Conservation (phyloP, 2,888 invertebrate species). For the Trissoscelio sp. region DNA sequence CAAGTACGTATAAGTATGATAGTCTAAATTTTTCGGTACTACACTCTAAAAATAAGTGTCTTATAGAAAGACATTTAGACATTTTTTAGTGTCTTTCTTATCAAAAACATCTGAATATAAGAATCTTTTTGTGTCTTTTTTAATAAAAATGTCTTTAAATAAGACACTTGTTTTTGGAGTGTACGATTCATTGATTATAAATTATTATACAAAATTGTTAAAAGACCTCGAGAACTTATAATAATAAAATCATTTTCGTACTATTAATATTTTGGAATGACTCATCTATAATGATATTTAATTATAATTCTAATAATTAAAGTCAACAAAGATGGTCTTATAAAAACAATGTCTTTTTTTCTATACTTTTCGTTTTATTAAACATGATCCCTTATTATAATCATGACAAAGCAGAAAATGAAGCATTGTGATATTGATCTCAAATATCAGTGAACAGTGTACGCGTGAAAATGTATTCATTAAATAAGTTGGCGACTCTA, state of each 20-base stretch:
- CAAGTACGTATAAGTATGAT: neutral
- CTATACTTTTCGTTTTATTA: neutral
- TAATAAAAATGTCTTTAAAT: no score
- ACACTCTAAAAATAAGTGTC: no score
- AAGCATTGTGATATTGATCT: neutral
- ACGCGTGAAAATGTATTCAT: slow-evolving; percentile 10
- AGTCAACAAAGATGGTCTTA: no score
- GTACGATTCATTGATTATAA: neutral
- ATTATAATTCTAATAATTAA: no score
- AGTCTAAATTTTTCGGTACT: neutral
- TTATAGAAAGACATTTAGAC: no score
- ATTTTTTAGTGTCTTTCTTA: no score
- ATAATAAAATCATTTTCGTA: slow-evolving; percentile 2
- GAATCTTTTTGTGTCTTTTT: no score
- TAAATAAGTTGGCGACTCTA: slow-evolving; percentile 10
- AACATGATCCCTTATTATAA: neutral
- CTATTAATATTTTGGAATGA: neutral
- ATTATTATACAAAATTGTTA: neutral
- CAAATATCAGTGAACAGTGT: slow-evolving; percentile 5
- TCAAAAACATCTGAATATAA: no score
- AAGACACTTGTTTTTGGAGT: no score
- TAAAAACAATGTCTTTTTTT: no score
- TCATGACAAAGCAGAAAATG: neutral
- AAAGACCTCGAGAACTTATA: neutral
- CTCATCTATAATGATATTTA: no score